Evolutionary conservation across 2,888 invertebrate species (phyloP).

Genomic region (Pristionchus arcanus): DNA sequence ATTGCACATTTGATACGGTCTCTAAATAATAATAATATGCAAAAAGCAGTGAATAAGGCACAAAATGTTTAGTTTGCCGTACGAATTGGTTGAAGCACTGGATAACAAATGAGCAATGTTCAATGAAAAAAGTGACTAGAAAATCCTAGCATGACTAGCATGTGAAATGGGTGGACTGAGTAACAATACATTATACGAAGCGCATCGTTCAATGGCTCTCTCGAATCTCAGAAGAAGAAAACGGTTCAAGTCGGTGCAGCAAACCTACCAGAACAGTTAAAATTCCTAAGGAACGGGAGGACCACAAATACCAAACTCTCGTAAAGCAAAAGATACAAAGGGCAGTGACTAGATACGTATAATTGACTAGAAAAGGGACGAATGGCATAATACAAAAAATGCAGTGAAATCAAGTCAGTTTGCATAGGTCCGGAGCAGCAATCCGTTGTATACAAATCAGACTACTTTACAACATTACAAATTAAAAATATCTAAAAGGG

Average conservation of each 20-base stretch:
- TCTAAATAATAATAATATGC: not conserved
- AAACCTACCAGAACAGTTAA: not conserved
- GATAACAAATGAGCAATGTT: constrained; percentile 25
- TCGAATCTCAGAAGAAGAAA: not conserved
- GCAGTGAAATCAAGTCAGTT: not conserved
- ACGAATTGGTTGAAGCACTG: constrained; percentile 35
- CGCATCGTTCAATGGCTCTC: constrained; percentile 1
- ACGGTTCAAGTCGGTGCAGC: not conserved
- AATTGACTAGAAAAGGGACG: not conserved
- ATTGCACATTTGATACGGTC: constrained; percentile 13
- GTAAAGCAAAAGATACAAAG: constrained; percentile 23
- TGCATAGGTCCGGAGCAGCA: constrained; percentile 26
- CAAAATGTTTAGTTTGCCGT: constrained; percentile 26
- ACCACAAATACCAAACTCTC: constrained; percentile 35
- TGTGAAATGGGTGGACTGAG: not conserved
- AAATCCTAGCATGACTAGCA: constrained; percentile 9
- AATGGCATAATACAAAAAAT: constrained; percentile 11
- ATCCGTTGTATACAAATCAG: not conserved
- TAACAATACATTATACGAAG: constrained; percentile 44
- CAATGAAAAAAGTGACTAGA: constrained; percentile 2
- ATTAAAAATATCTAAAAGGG: not conserved
- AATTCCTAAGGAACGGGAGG: not conserved
- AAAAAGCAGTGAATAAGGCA: constrained; percentile 14
- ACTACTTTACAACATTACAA: not conserved
- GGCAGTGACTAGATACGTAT: constrained; percentile 15